Evolutionary conservation across 2,113 vertebrate species (phyloP), one percentile per base, ranked within the genome.

Genomic region (Noturus placidus): DNA sequence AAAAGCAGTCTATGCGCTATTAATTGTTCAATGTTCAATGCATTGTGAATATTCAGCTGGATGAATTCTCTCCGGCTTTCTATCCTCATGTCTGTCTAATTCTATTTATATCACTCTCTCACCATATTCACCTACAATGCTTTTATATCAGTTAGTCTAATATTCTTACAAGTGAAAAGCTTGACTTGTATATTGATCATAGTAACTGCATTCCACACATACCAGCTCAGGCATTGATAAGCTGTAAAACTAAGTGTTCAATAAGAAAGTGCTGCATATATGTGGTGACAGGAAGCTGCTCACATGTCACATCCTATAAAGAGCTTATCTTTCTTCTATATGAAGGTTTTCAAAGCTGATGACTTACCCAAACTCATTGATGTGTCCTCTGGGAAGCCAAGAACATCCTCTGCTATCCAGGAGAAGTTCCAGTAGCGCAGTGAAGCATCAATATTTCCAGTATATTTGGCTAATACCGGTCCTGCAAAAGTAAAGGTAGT

Each of bases 401-500:
- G 90, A 83, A 94, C 92, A 25, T 96, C 94, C 91, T 95, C 93
- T 1, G 94, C 93, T 56, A 94, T 92, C 95, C 95, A 96, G 85
- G 95, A 95, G 89, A 96, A 96, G 92, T 92, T 96, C 95, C 95
- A 96, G 92, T 95, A 94, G 93, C 88, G 84, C 65, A 70, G 94
- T 91, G 89, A 91, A 35, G 27, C 85, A 86, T 38, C 85, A 5
- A 59, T 22, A 27, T 89, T 80, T n/a, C 86, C 88, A 74, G 83
- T 13, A 61, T 20, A 70, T 59, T 38, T 83, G 70, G 59, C 33
- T 59, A 15, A 25, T 10, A 61, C 25, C 27, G 42, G 90, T 72
- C 92, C 94, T 95, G 92, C 1, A 87, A 27, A 27, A 82, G 85
- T 69, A 83, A 79, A 87, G 15, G 27, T 35, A 87, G 38, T 70